Conservation (phyloP, 1,140 invertebrate genomes). For the Cyclargus thomasi region DNA sequence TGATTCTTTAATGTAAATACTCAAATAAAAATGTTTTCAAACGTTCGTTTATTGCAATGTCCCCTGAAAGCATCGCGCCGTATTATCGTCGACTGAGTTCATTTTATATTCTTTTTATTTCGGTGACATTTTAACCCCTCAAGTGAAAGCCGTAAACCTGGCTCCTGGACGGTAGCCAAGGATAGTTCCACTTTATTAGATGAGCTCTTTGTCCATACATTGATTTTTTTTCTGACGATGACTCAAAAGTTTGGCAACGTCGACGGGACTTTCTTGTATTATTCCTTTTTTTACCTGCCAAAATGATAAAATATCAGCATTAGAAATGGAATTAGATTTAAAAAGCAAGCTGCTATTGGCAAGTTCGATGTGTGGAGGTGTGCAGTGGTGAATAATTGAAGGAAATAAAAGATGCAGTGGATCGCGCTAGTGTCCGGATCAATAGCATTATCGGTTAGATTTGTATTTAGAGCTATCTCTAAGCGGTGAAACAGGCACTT, state of each 20-base stretch:
- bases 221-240: not conserved
- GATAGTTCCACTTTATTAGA: constrained; percentile 25
- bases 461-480: not conserved
- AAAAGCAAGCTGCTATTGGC: not conserved
- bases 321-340: not conserved
- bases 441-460: not conserved
- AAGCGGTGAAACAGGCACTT: too few relatives aligned
- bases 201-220: not conserved
- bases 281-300: not conserved
- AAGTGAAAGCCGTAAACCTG: constrained; percentile 25
- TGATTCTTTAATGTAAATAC: not conserved
- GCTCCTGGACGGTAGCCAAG: not conserved
- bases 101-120: constrained; percentile 1
- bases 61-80: not conserved
- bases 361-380: not conserved
- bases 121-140: not conserved
- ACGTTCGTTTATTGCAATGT: not conserved
- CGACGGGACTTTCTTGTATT: not conserved
- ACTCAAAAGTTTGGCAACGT: not conserved
- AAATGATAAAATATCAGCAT: not conserved
- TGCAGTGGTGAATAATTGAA: not conserved
- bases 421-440: not conserved
- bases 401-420: not conserved
- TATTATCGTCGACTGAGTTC: not conserved
- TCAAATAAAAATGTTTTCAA: not conserved